Evolutionary conservation across 2,888 invertebrate species (phyloP).

Genomic region (Pediacus dermestoides): DNA sequence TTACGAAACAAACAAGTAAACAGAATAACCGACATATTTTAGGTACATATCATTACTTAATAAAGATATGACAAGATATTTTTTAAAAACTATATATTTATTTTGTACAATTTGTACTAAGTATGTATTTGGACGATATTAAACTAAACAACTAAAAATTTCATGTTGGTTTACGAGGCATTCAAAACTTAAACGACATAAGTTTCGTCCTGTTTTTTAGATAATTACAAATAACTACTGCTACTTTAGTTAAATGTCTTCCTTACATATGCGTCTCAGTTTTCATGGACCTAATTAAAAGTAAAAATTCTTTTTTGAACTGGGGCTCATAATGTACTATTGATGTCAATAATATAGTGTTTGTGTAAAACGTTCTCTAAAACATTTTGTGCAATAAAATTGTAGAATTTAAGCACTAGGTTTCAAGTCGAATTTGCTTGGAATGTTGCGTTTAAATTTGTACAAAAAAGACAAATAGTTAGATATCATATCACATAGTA

Average conservation of each 20-base stretch:
- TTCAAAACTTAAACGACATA: conserved; percentile 20
- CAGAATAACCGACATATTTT: conserved; percentile 34
- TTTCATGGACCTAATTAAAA: conserved; percentile 31
- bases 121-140: too few species aligned
- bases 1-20: conserved; percentile 25
- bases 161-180: too few species aligned
- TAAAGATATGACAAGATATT: too few species aligned
- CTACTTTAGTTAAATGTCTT: conserved; percentile 46
- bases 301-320: conserved; percentile 17
- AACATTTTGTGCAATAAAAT: conserved; percentile 12
- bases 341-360: conserved; percentile 30
- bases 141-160: too few species aligned
- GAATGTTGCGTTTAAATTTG: conserved; percentile 11
- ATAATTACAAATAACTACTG: conserved; percentile 10
- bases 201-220: conserved; percentile 23
- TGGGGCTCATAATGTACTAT: conserved; percentile 29
- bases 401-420: conserved; percentile 10
- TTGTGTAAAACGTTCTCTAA: conserved; percentile 5
- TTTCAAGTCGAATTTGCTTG: conserved; percentile 4
- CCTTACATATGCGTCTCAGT: conserved; percentile 42
- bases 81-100: too few species aligned
- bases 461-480: conserved; percentile 48
- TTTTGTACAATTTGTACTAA: too few species aligned
- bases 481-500: conserved; percentile 50
- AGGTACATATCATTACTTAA: conserved; percentile 37